Evolutionary conservation across 2,888 invertebrate species (phyloP).

Genomic region (Eledone cirrhosa): DNA sequence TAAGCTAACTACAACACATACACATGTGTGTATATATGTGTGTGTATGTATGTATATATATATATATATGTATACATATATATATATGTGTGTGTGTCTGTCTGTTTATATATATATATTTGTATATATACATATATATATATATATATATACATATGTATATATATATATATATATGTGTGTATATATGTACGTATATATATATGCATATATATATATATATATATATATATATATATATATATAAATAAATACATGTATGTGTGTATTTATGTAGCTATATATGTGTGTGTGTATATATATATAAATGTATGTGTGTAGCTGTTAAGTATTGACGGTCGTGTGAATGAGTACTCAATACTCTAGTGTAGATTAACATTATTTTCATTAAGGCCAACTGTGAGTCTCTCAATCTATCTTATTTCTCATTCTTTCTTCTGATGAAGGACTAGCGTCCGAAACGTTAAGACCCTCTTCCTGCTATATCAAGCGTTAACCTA

Average conservation of each 20-base stretch:
- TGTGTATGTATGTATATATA: not conserved
- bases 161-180: constrained; percentile 24
- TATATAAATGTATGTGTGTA: not conserved
- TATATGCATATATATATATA: not conserved
- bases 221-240: not conserved
- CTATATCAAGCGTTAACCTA: not conserved
- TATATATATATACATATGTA: not conserved
- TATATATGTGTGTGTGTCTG: not conserved
- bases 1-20: not conserved
- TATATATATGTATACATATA: constrained; percentile 9
- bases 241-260: not conserved
- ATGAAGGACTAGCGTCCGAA: too few species aligned
- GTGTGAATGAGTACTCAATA: too few species aligned
- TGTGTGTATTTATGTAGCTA: too few species aligned
- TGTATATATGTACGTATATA: not conserved
- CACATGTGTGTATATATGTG: not conserved
- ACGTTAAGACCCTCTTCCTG: too few species aligned
- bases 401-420: not conserved
- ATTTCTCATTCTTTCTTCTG: not conserved
- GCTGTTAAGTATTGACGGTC: not conserved
- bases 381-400: too few species aligned
- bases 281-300: constrained; percentile 30
- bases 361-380: too few species aligned
- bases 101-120: not conserved
- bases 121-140: not conserved